These are phyloP conservation scores for Halesus radiatus DNA, from an alignment of 1,140 invertebrate species.

Conservation along the genomic window DNA sequence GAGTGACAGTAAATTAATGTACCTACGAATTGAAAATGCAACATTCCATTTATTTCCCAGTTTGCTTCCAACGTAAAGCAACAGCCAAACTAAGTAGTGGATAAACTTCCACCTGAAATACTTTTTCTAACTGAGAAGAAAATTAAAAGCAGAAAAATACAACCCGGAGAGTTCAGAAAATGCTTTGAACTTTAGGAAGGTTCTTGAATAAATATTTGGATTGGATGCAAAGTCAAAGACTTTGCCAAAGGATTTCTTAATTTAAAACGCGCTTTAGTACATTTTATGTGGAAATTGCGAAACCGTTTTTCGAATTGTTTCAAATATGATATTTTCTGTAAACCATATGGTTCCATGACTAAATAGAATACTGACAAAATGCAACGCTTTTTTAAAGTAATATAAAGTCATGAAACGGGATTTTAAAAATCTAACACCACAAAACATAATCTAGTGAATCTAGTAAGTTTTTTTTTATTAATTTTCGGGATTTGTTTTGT, in stretches of 20 bases:
- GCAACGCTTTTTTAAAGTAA: too few relatives aligned
- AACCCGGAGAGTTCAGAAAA: not conserved
- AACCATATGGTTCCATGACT: too few relatives aligned
- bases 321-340: too few relatives aligned
- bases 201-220: slow-evolving; percentile 23
- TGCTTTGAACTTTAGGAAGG: not conserved
- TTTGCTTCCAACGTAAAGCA: not conserved
- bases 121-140: not conserved
- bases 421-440: too few relatives aligned
- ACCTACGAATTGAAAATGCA: not conserved
- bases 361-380: too few relatives aligned
- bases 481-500: too few relatives aligned
- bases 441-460: too few relatives aligned
- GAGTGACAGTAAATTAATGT: not conserved
- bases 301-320: not conserved
- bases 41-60: not conserved
- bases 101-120: slow-evolving; percentile 5
- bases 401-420: too few relatives aligned
- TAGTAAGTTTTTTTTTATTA: too few relatives aligned
- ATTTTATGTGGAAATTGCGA: not conserved
- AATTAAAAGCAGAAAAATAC: slow-evolving; percentile 8
- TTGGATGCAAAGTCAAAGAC: slow-evolving; percentile 1
- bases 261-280: not conserved
- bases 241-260: slow-evolving; percentile 9
- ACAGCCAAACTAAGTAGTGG: not conserved